Evolutionary conservation across 37 sponge, comb jelly and placozoan species (phyloP), one percentile per base, ranked within the genome.

Genomic region (Halichondria panicea): DNA sequence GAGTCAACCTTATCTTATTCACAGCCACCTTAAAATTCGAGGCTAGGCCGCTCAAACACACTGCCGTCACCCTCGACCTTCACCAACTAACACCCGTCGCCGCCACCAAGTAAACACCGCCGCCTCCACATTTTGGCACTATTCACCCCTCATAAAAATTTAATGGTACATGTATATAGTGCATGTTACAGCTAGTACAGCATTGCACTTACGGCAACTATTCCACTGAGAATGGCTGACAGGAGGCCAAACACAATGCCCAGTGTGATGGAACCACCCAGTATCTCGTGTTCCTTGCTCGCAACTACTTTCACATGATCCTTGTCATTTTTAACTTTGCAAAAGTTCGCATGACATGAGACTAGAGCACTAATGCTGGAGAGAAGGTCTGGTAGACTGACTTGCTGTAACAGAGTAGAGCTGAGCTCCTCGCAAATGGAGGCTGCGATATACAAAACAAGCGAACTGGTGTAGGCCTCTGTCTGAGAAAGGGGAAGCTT

Each of bases 221-320:
- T 66, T 27, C 65, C 71, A n/a, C 78, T 57, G 0, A 83, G 63
- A 35, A 89, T 43, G 18, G 89, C 84, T 21, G 84, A 83, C 39
- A 89, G 75, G 21, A 85, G 28, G 13, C 91, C 91, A 28, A 85
- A 36, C 25, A 70, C 78, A 45, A 91, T 91, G 66, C 80, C 85
- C 60, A 91, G 74, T 15, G 91, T 77, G 41, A 85, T 63, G 6
- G 68, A 53, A 18, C 82, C 78, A 4, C 91, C 86, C 45, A 72
- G 68, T n/a, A 85, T 28, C 38, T 76, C 44, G 4, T 72, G 72
- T 0, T 28, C 62, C 32, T 66, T 22, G 4, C 40, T 37, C n/a
- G 18, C 43, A 39, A 45, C 11, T 31, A 11, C 52, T 48, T 48
- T 15, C 15, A 3, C 24, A 25, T 33, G 7, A 41, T 24, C 21